Base-by-base conservation (phyloP, 1,140 invertebrate genomes). In the Drosophila orosa region DNA sequence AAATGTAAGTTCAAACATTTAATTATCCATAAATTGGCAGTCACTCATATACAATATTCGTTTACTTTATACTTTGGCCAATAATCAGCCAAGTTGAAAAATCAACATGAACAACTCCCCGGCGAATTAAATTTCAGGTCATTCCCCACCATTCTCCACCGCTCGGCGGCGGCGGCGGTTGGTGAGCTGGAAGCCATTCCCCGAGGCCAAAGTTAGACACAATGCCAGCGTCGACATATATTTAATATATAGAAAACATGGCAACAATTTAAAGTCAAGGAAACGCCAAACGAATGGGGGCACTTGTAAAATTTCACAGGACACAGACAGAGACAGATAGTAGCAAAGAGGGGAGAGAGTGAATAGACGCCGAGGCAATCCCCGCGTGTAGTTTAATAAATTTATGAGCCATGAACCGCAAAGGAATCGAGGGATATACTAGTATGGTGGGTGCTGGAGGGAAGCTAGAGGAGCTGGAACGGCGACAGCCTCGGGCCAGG, bases 351-450 rank as follows among this genome's bases (percentile, higher is more conserved):
- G 17, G 56, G 22, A 9, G 15, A 22, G n/a, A 37, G 22, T 31
- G 31, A 15, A 50, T 17, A 47, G 31, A 42, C 33, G 13, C 25
- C 9, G 10, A 57, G 48, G 24, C 31, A 33, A 13, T 29, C 25
- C 29, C 27, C 68, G 35, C 65, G 67, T 68, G 77, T 66, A 62
- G 60, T 74, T 78, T 80, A 59, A 85, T 80, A 84, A 85, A 84
- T 80, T 85, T 66, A 85, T 81, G 68, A 78, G 81, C 58, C 73
- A 84, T 65, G 68, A 35, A 48, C 42, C 68, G 39, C 42, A 73
- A 40, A 60, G 69, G 31, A 60, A 42, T 24, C 31, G 31, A 33
- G 52, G 68, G 68, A 68, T 45, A 22, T 35, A 65, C 47, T 33
- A 8, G 31, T 40, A 7, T 29, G 52, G 29, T 29, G 25, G 56